A percentile compares a stretch with the other conserved stretches of the same genome.
Evolutionary conservation across 2,113 vertebrate species (phyloP).

Genomic region (Solea solea): DNA sequence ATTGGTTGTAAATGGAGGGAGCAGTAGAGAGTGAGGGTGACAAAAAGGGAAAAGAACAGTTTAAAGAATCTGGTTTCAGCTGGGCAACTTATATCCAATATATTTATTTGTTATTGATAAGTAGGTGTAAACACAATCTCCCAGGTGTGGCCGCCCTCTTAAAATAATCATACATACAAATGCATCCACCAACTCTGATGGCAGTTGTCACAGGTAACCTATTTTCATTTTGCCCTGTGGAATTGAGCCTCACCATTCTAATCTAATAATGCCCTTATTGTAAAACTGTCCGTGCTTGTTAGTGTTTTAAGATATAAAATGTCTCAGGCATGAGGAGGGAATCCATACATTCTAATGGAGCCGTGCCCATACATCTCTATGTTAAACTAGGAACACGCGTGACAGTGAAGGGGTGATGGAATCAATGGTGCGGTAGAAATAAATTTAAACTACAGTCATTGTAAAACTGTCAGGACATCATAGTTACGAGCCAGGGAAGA

Average conservation of each 20-base stretch:
- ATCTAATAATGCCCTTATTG: slow-evolving; percentile 43
- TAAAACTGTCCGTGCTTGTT: slow-evolving; percentile 42
- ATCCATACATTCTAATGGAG: slow-evolving; percentile 61
- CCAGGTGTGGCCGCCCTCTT: neutral
- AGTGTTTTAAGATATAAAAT: slow-evolving; percentile 40
- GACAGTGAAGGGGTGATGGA: slow-evolving; percentile 31
- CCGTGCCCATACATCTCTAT: slow-evolving; percentile 30
- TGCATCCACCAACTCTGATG: neutral
- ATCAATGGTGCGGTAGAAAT: slow-evolving; percentile 55
- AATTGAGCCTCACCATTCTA: slow-evolving; percentile 22
- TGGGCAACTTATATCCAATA: neutral
- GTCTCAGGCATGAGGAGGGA: slow-evolving; percentile 28
- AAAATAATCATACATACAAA: neutral
- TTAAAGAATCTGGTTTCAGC: slow-evolving; percentile 7
- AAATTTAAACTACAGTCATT: slow-evolving; percentile 58
- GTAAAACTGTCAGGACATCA: slow-evolving; percentile 68
- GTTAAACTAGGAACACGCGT: slow-evolving; percentile 20
- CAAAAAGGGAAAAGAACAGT: slow-evolving; percentile 2
- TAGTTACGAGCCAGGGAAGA: slow-evolving; percentile 55
- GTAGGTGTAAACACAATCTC: too few relatives aligned
- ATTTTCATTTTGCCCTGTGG: slow-evolving; percentile 11
- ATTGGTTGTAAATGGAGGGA: slow-evolving; percentile 58
- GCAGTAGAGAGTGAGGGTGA: neutral
- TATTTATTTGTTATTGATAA: neutral
- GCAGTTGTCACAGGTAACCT: neutral